A percentile compares a stretch with the other conserved stretches of the same genome.
Evolutionary conservation across 2,888 invertebrate genomes (phyloP).

Genomic region (Xestobium rufovillosum): DNA sequence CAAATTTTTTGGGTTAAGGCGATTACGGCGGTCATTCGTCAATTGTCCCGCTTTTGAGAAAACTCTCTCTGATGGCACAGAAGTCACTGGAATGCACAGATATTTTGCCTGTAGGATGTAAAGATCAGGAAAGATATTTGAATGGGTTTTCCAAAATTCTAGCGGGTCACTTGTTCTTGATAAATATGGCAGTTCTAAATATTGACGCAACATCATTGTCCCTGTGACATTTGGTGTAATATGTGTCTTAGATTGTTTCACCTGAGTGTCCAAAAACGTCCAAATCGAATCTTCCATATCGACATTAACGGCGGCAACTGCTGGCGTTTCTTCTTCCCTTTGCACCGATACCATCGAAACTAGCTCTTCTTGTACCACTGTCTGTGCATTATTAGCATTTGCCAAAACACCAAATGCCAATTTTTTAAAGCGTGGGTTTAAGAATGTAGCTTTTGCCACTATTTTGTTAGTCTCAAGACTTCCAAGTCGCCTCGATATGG

Average conservation of each 20-base stretch:
- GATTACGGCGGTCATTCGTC: constrained; percentile 16
- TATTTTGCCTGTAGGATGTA: constrained; percentile 12
- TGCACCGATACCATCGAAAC: constrained; percentile 2
- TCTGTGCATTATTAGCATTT: constrained; percentile 14
- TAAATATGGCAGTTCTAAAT: constrained; percentile 6
- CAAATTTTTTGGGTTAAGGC: constrained; percentile 15
- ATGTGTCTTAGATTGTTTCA: too few relatives aligned
- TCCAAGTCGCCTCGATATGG: constrained; percentile 10
- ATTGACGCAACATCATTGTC: constrained; percentile 7
- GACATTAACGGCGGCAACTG: constrained; percentile 2
- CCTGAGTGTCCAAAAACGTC: too few relatives aligned
- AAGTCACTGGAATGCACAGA: constrained; percentile 17
- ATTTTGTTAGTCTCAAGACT: constrained; percentile 12
- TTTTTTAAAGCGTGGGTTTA: constrained; percentile 17
- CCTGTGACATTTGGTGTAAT: too few relatives aligned
- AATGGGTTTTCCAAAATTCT: constrained; percentile 2
- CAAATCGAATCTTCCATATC: not conserved
- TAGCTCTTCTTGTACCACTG: constrained; percentile 12
- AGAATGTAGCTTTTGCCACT: constrained; percentile 16
- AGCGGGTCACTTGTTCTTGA: constrained; percentile 6
- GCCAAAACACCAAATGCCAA: constrained; percentile 9
- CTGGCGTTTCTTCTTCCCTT: constrained; percentile 3
- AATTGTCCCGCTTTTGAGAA: constrained; percentile 19
- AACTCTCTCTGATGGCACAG: constrained; percentile 19
- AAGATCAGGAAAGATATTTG: constrained; percentile 12